Percentiles rank a stretch among this genome's conserved stretches.
These are phyloP conservation scores for Chondrosia reniformis DNA, from an alignment of 37 sponge, comb jelly and placozoan species.

Conservation along the genomic window DNA sequence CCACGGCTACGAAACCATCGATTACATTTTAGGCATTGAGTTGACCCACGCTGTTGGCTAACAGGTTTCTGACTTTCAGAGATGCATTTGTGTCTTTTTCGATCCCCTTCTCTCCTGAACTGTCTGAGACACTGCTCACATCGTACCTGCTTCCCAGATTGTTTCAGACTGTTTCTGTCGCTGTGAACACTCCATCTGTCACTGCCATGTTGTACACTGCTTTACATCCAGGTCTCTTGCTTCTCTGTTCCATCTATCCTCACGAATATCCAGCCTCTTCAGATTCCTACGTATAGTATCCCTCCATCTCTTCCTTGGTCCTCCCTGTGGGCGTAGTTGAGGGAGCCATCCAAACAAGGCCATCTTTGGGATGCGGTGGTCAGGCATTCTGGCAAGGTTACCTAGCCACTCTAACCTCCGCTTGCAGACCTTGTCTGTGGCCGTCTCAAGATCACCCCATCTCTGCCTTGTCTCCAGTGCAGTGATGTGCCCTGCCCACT, in stretches of 20 bases:
- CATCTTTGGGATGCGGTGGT: slow-evolving; percentile 18
- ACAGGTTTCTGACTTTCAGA: too few species aligned
- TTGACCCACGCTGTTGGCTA: too few species aligned
- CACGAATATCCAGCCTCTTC: slow-evolving; percentile 4
- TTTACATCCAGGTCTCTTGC: background rate
- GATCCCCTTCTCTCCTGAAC: slow-evolving; percentile 14
- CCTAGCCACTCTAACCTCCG: slow-evolving; percentile 9
- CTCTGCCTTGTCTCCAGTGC: slow-evolving; percentile 20
- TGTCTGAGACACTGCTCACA: slow-evolving; percentile 12
- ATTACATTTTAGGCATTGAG: background rate
- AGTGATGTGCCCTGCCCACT: slow-evolving; percentile 13
- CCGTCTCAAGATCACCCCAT: slow-evolving; percentile 8
- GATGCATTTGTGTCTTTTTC: background rate
- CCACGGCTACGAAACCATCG: slow-evolving; percentile 5
- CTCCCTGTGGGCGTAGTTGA: slow-evolving; percentile 13
- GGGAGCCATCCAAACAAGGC: slow-evolving; percentile 16
- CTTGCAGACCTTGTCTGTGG: slow-evolving; percentile 10
- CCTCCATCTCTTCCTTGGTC: slow-evolving; percentile 9
- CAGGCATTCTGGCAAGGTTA: slow-evolving; percentile 17
- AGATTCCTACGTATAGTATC: background rate
- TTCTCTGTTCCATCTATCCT: slow-evolving; percentile 1
- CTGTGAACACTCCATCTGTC: background rate
- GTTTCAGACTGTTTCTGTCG: background rate
- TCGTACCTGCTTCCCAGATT: slow-evolving; percentile 4
- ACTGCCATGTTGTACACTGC: slow-evolving; percentile 1